A percentile compares a stretch with the other conserved stretches of the same genome.
Conservation (phyloP, 92 coral and sea anemone genomes). For the Paragorgia papillata region DNA sequence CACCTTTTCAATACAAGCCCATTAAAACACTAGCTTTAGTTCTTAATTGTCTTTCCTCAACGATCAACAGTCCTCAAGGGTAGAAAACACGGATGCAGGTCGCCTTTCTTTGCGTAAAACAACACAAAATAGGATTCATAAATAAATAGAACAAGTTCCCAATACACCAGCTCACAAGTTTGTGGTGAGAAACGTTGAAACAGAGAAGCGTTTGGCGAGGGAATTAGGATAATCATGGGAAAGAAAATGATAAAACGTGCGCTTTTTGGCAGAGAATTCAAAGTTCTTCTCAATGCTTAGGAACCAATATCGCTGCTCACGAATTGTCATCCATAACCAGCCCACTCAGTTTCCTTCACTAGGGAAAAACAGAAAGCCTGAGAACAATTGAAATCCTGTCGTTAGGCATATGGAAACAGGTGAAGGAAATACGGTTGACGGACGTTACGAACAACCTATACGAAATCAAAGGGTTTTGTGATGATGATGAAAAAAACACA, state of each 20-base stretch:
- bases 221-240: background rate
- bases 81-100: background rate
- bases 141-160: too few relatives aligned
- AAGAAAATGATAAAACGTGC: background rate
- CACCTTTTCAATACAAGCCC: conserved; percentile 59
- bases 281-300: background rate
- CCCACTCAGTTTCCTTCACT: conserved; percentile 19
- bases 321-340: conserved; percentile 17
- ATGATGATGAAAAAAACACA: background rate
- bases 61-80: conserved; percentile 13
- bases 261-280: conserved; percentile 2
- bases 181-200: too few relatives aligned
- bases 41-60: conserved; percentile 34
- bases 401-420: conserved; percentile 15
- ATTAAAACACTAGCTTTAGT: conserved; percentile 34
- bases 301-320: conserved; percentile 24
- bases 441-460: background rate
- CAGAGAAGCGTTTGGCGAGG: background rate
- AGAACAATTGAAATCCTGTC: conserved; percentile 4
- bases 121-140: background rate
- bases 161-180: too few relatives aligned
- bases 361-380: conserved; percentile 3
- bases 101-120: conserved; percentile 2
- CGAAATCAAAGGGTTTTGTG: conserved; percentile 22
- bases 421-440: conserved; percentile 36